Base-by-base conservation (phyloP, 2,113 vertebrate species). In the Eurypyga helias region DNA sequence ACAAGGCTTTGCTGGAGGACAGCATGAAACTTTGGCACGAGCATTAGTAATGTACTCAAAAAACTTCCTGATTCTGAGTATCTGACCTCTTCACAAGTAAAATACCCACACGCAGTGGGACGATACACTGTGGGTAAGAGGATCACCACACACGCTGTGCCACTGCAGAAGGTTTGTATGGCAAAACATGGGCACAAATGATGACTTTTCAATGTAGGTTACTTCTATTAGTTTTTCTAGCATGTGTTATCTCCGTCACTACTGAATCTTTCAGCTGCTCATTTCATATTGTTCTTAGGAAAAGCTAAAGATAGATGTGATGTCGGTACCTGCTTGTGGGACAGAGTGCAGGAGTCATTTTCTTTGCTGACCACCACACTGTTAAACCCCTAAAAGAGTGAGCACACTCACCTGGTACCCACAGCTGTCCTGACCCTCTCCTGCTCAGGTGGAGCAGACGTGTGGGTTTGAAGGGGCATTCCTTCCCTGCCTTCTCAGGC, bases 371-470 rank as follows among this genome's bases (percentile, higher is more conserved):
- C 9, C 33, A 46, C 12, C 3, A 8, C 10, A 12, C 19, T 61
- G 38, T 51, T 11, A 52, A 60, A 16, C 10, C 23, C 16, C 29
- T 43, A 1, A 12, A 17, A 23, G 33, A 38, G 20, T 34, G 24
- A 34, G 10, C 38, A 17, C 8, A 1, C 25, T 29, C 64, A 41
- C 57, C 28, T 52, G 57, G 17, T 10, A 18, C n/a, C 20, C 5
- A 0, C 1, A 46, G 67, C 33, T 26, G 21, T 60, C 66, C 4
- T 2, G 38, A 18, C 43, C 25, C 21, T 3, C 29, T 34, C 28
- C 1, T 64, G 52, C 60, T 62, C 79, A 49, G 45, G 2, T 65
- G 64, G 49, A 41, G 65, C 57, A 85, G 34, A 62, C 48, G 19
- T 55, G 11, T 48, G 73, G 16, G 3, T 76, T 10, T 29, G 28